phyloP scores from a whole-genome alignment of 2,113 vertebrate genomes.

The Pituophis catenifer region DNA sequence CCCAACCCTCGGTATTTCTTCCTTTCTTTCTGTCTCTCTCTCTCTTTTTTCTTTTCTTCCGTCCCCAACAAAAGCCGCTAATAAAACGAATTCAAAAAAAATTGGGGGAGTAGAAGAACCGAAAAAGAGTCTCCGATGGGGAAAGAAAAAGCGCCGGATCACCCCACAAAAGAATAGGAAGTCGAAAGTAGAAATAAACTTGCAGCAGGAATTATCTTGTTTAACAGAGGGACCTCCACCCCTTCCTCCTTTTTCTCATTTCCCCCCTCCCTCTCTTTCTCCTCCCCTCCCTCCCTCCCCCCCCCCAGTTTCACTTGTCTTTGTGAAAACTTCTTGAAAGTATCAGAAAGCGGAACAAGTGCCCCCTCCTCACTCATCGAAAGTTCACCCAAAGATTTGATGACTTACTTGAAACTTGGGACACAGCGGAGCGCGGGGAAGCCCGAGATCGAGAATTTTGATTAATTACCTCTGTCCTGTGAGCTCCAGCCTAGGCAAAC shows the following conservation, averaged over 20 bases:
- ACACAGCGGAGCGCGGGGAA: conserved; percentile 22
- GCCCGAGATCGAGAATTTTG: background rate
- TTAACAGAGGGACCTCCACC: conserved; percentile 61
- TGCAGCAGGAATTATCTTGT: conserved; percentile 81
- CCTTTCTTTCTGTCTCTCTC: background rate
- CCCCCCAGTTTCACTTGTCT: conserved; percentile 8
- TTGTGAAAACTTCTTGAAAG: conserved; percentile 63
- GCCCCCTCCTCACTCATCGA: background rate
- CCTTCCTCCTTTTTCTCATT: background rate
- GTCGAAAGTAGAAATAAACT: conserved; percentile 69
- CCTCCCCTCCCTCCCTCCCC: too few relatives aligned
- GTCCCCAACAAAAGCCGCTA: conserved; percentile 71
- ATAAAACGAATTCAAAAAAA: conserved; percentile 70
- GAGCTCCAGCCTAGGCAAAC: background rate
- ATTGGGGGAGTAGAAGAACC: conserved; percentile 55
- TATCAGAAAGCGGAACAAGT: conserved; percentile 52
- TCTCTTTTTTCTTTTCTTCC: background rate
- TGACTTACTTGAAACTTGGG: conserved; percentile 26
- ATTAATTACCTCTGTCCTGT: background rate
- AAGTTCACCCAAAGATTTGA: background rate
- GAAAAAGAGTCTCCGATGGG: conserved; percentile 56
- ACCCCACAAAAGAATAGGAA: conserved; percentile 72
- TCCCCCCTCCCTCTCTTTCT: background rate
- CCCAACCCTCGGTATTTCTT: conserved; percentile 61
- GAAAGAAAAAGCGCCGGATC: conserved; percentile 62